Conservation (phyloP, 2,113 vertebrate genomes). For the Holacanthus passer region DNA sequence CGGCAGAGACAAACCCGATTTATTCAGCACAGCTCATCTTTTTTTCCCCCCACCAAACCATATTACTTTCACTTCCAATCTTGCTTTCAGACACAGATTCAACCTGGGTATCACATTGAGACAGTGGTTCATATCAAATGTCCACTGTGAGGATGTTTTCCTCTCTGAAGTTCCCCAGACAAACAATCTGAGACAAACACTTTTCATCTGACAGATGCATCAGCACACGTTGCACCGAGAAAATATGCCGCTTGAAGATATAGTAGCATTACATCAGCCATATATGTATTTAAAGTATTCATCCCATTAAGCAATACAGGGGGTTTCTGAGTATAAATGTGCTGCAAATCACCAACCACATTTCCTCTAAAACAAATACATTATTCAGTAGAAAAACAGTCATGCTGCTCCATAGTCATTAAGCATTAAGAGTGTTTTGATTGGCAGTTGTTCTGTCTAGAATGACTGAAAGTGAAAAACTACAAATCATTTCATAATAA, state of each 20-base stretch:
- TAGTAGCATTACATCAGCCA: neutral
- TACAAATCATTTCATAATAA: constrained; percentile 54
- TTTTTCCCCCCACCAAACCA: neutral
- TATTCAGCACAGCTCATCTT: constrained; percentile 21
- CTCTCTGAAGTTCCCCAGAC: constrained; percentile 2
- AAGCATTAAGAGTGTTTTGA: constrained; percentile 44
- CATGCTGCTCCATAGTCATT: constrained; percentile 24
- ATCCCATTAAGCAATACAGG: neutral
- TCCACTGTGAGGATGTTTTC: constrained; percentile 19
- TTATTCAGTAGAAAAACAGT: constrained; percentile 7
- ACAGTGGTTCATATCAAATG: constrained; percentile 27
- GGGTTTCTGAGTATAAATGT: constrained; percentile 1
- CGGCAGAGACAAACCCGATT: constrained; percentile 46
- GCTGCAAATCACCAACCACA: constrained; percentile 11
- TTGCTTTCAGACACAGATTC: constrained; percentile 15
- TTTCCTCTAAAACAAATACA: constrained; percentile 9
- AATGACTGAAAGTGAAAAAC: constrained; percentile 38
- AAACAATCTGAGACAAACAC: constrained; percentile 21
- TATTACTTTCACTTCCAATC: constrained; percentile 12
- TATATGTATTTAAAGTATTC: constrained; percentile 5
- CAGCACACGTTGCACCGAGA: neutral
- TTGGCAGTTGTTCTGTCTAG: constrained; percentile 44
- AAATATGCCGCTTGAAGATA: constrained; percentile 17
- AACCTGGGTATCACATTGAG: constrained; percentile 22
- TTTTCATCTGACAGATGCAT: constrained; percentile 18